Base-by-base conservation (phyloP, 2,888 invertebrate genomes). In the Noctua comes region DNA sequence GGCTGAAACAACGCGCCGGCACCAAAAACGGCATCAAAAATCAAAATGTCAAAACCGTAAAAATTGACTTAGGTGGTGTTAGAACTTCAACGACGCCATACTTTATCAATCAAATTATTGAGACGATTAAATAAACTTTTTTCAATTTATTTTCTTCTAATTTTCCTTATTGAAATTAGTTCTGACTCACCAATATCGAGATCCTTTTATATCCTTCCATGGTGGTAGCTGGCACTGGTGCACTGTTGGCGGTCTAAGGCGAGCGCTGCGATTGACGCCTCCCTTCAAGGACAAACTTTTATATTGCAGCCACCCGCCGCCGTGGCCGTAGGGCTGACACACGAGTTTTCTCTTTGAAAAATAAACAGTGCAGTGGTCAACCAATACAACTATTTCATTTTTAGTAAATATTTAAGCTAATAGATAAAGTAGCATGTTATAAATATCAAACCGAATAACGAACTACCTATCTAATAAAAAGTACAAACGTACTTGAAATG, bases 261-360 rank as follows among this genome's bases (percentile, higher is more conserved):
- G 66, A 86, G 74, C 82, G 65, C 83, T 85, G 81, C 89, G 90
- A 92, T 94, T 95, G 92, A 85, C 88, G 90, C 82, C 88, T 85
- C 71, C 48, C 79, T 83, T 86, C 93, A 95, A 94, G 94, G 95
- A 94, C 93, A 92, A 85, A 83, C 93, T 92, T 96, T 92, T 96
- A 96, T 96, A 96, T 92, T 71, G 85, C 76, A 80, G 64, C 78
- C 84, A 77, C 73, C 81, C 51, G 43, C 74, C 43, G 75, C 64
- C 71, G 48, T 36, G 5, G 16, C 24, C 1, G n/a, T 59, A 89
- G 89, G 89, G 89, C n/a, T 89, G 87, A 2, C 83, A 73, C 73
- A 1, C 0, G 10, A 43, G 5, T n/a, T 66, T 43, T 66, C 16
- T 43, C 8, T 43, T 36, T 21, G 4, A 62, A 62, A n/a, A 51